Evolutionary conservation across 2,113 vertebrate species (phyloP), one percentile per base, ranked within the genome.

Genomic region (Rhabdomys dilectus): DNA sequence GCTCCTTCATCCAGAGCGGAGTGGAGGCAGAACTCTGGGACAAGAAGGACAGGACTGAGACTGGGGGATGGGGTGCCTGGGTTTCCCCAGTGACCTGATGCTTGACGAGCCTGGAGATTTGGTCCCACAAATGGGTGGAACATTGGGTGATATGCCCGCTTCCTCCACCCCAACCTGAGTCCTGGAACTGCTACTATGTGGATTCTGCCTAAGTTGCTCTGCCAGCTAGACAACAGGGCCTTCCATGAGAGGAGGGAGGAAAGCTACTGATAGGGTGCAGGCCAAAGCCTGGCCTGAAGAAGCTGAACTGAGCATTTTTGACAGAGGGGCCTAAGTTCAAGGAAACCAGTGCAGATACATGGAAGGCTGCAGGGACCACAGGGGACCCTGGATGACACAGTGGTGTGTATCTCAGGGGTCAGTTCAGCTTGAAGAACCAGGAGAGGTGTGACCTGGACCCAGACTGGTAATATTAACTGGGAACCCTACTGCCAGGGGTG

Each of bases 121-220:
- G 51, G 13, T 39, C 60, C 60, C 42, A 48, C 7, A 3, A 3
- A 77, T 12, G 15, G 15, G 9, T 21, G 24, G 68, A 34, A 1
- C 13, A 1, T 2, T 45, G 56, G 58, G 22, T 0, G 11, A 31
- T 31, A 11, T 34, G 1, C 60, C 9, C 5, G 15, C 31, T 53
- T 3, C 17, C 15, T 45, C 4, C 42, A 22, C 34, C 45, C 42
- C 7, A 0, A 45, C 7, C 22, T 0, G 0, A 42, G 58, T 42
- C 58, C 45, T n/a, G 11, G 45, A 10, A 84, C 29, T 15, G 1
- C 39, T 70, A 2, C 10, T 34, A 60, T 58, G 51, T 42, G 1
- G 36, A 86, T 42, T 93, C 64, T 15, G 16, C 34, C 36, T 29
- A 51, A 31, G 68, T 53, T 6, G 3, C 0, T 66, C 36, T 58